Evolutionary conservation across 2,113 vertebrate species (phyloP).

Genomic region (Anoura caudifer): DNA sequence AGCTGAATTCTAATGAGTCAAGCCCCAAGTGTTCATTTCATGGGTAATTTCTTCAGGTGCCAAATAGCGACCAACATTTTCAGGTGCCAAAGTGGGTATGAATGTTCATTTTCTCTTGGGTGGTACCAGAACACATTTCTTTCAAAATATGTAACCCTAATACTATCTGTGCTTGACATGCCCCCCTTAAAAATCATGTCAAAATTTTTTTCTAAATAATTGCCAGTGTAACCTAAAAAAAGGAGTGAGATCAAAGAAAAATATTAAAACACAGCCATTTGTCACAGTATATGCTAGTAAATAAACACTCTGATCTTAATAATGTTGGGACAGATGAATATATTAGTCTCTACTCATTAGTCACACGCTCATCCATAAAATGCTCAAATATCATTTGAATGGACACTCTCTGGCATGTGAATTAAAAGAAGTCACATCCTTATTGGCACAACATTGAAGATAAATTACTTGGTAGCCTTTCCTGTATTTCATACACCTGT

Average conservation of each 20-base stretch:
- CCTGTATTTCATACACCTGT: conserved; percentile 4
- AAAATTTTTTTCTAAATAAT: not conserved
- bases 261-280: not conserved
- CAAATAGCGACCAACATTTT: conserved; percentile 31
- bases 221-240: conserved; percentile 18
- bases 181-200: not conserved
- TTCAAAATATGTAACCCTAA: conserved; percentile 42
- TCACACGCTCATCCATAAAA: conserved; percentile 48
- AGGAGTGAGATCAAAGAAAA: not conserved
- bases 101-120: conserved; percentile 28
- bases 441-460: not conserved
- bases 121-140: not conserved
- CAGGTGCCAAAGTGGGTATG: not conserved
- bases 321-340: conserved; percentile 10
- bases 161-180: not conserved
- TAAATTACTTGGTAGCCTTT: not conserved
- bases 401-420: not conserved
- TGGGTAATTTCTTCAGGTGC: conserved; percentile 63
- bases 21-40: conserved; percentile 46
- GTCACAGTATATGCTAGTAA: conserved; percentile 39
- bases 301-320: conserved; percentile 52
- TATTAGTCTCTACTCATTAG: conserved; percentile 61
- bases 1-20: conserved; percentile 42
- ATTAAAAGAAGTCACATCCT: not conserved
- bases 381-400: conserved; percentile 36